A percentile compares a stretch with the other conserved stretches of the same genome.
Conservation (phyloP, 2,888 invertebrate species). For the Cerceris ruficornis region DNA sequence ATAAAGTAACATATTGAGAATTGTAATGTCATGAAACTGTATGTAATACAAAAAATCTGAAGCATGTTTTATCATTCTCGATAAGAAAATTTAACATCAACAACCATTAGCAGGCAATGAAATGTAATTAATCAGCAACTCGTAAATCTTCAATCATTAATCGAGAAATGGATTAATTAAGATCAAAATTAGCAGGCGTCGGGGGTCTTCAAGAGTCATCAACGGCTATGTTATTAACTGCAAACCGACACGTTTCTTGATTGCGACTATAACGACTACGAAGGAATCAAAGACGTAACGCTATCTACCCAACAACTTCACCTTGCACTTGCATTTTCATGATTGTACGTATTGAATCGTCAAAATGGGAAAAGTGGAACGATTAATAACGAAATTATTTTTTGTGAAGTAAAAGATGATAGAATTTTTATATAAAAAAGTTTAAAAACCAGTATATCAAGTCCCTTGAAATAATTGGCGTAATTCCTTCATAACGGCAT, state of each 20-base stretch:
- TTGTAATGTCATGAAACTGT: no score
- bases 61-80: no score
- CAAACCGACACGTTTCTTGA: constrained; percentile 66
- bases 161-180: constrained; percentile 54
- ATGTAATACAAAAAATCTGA: no score
- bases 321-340: not conserved
- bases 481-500: no score
- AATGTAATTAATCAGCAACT: no score
- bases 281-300: constrained; percentile 8
- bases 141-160: constrained; percentile 63
- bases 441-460: no score
- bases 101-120: no score
- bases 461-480: no score
- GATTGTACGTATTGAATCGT: not conserved
- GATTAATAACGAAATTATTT: not conserved
- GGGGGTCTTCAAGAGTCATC: constrained; percentile 64
- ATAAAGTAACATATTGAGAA: no score
- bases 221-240: constrained; percentile 63
- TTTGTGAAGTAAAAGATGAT: no score
- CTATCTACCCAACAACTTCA: constrained; percentile 2
- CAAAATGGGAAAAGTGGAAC: not conserved
- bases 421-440: no score
- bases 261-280: constrained; percentile 40
- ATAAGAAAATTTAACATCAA: no score
- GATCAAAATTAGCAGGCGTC: constrained; percentile 37